Evolutionary conservation across 2,888 invertebrate genomes (phyloP).

Genomic region (Lucinisca nassula): DNA sequence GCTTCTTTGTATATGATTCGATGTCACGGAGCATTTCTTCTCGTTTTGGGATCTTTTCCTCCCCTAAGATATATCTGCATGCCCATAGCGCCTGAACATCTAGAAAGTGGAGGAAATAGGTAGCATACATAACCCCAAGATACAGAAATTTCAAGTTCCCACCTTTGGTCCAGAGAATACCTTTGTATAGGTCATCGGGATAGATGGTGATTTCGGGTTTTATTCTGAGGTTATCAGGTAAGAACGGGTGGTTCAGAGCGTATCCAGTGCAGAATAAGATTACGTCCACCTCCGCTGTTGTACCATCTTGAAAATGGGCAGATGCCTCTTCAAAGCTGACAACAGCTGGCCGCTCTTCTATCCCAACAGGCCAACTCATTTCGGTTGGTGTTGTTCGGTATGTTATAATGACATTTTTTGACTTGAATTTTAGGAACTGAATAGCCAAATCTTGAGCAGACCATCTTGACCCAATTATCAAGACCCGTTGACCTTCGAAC

Average conservation of each 20-base stretch:
- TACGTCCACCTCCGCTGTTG: background rate
- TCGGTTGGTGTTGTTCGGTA: background rate
- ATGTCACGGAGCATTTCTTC: background rate
- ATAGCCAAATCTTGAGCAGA: constrained; percentile 54
- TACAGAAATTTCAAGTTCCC: background rate
- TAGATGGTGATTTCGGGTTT: background rate
- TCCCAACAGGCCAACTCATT: constrained; percentile 8
- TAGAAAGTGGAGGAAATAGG: background rate
- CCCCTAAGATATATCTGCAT: background rate
- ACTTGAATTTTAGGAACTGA: constrained; percentile 33
- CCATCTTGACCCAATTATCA: constrained; percentile 52
- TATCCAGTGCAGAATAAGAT: background rate
- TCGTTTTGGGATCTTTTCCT: background rate
- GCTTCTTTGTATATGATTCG: background rate
- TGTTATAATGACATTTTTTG: constrained; percentile 9
- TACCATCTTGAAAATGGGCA: background rate
- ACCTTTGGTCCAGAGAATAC: background rate
- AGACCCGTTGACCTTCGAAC: constrained; percentile 47
- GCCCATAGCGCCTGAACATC: background rate
- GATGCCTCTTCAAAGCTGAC: background rate
- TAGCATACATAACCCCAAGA: background rate
- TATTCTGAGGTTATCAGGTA: background rate
- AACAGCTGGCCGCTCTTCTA: constrained; percentile 25
- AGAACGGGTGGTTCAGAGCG: background rate
- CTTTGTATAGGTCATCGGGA: background rate